Conservation (phyloP, 30 jellyfish, hydroid and myxozoan species). For the Cassiopea andromeda region DNA sequence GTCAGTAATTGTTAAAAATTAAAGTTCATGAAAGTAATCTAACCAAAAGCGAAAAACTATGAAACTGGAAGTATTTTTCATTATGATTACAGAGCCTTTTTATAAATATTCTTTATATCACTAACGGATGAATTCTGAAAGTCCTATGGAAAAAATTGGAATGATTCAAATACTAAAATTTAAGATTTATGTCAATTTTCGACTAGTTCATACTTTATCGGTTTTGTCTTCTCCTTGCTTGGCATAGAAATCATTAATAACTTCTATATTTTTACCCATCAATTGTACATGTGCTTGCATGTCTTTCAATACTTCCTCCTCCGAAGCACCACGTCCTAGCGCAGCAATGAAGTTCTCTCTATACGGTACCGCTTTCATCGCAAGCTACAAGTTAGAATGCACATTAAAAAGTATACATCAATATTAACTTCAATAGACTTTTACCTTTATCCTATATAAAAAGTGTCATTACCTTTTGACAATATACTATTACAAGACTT, state of each 20-base stretch:
- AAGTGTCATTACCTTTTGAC: too few relatives aligned
- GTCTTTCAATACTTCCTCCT: constrained; percentile 82
- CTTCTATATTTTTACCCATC: constrained; percentile 80
- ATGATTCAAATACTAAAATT: background rate
- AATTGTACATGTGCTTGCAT: constrained; percentile 70
- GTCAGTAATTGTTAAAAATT: too few relatives aligned
- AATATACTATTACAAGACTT: too few relatives aligned
- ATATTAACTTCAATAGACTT: too few relatives aligned
- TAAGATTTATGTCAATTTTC: background rate
- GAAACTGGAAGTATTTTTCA: too few relatives aligned
- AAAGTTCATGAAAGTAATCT: too few relatives aligned
- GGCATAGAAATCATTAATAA: constrained; percentile 73
- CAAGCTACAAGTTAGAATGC: constrained; percentile 57
- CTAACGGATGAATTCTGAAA: too few relatives aligned
- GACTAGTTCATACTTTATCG: constrained; percentile 62
- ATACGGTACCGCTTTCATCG: constrained; percentile 97
- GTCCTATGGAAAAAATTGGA: background rate
- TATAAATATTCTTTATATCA: too few relatives aligned
- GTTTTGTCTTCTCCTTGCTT: constrained; percentile 79
- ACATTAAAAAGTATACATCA: background rate
- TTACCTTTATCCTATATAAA: too few relatives aligned
- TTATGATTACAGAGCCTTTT: too few relatives aligned
- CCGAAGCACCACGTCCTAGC: constrained; percentile 83
- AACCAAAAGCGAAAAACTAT: too few relatives aligned
- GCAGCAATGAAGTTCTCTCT: constrained; percentile 87